phyloP scores from a whole-genome alignment of 2,797 vertebrate species.

The Enoplosus armatus region DNA sequence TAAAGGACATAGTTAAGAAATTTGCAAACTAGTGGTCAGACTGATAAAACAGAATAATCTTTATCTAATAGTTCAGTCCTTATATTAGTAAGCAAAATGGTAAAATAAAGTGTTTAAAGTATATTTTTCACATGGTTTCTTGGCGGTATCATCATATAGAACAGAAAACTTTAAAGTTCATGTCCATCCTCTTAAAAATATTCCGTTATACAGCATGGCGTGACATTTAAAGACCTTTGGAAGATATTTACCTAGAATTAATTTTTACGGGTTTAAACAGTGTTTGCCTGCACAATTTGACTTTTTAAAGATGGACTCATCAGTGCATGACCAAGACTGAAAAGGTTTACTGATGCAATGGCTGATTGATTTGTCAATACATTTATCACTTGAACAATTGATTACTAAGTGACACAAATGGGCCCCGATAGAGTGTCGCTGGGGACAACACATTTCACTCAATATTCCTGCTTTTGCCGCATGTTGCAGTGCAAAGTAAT shows the following conservation, averaged over 20 bases:
- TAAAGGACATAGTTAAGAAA: neutral
- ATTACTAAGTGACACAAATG: constrained; percentile 6
- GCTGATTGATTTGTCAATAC: constrained; percentile 5
- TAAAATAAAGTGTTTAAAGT: too few relatives aligned
- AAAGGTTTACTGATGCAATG: constrained; percentile 4
- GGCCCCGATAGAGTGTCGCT: neutral
- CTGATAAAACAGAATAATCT: neutral
- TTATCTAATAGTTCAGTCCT: neutral
- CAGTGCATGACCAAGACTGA: neutral
- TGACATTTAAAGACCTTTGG: neutral
- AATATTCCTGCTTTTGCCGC: neutral
- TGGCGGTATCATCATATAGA: neutral
- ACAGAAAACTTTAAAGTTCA: neutral
- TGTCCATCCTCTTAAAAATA: neutral
- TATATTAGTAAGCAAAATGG: neutral
- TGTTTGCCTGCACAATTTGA: neutral
- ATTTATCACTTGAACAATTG: constrained; percentile 9
- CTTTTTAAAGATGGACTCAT: neutral
- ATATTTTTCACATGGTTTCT: neutral
- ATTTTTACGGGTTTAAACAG: neutral
- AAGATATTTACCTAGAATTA: neutral
- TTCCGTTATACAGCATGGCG: neutral
- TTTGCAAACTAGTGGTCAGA: neutral
- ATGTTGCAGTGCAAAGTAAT: neutral
- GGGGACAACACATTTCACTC: neutral